Evolutionary conservation across 2,113 vertebrate genomes (phyloP), one percentile per base, ranked within the genome.

Genomic region (Petromus typicus): DNA sequence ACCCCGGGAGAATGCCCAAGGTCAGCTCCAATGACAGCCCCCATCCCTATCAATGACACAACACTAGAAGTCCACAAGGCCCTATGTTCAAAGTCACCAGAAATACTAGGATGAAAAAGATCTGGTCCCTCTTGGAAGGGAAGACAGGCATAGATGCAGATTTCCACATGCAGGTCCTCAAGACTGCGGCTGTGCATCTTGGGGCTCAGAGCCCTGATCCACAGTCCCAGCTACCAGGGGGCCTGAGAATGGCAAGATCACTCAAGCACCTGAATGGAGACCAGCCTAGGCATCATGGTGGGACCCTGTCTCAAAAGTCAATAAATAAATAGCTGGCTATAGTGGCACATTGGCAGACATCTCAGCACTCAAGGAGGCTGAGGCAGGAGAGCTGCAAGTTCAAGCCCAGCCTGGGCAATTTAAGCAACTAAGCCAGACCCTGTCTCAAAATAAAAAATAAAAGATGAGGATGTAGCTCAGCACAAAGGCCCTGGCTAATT

Each of bases 161-260:
- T 4, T 3, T 6, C 43, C 8, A 2, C 16, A 40, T 1, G 3
- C 37, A 11, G 27, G 48, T 18, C 7, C n/a, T n/a, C 30, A 8
- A 9, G n/a, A 7, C 34, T 14, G 83, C n/a, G n/a, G n/a, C n/a
- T n/a, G n/a, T n/a, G n/a, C n/a, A n/a, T n/a, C n/a, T n/a, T 9
- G 7, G 34, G 64, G 17, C 66, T 37, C 67, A 71, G 67, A 18
- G 66, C 20, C 20, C 9, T 37, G 22, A 40, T 20, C n/a, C n/a
- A 40, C 23, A 69, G n/a, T 40, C n/a, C 67, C n/a, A 40, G 67
- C n/a, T 71, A 37, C n/a, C 5, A 1, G 3, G n/a, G 67, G 37
- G 20, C 67, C n/a, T 71, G 67, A 71, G 18, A 23, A 40, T 23
- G n/a, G n/a, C 7, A 69, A 37, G 67, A 69, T 69, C 67, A 22